phyloP scores from a whole-genome alignment of 2,797 vertebrate species.

The Acomys russatus region DNA sequence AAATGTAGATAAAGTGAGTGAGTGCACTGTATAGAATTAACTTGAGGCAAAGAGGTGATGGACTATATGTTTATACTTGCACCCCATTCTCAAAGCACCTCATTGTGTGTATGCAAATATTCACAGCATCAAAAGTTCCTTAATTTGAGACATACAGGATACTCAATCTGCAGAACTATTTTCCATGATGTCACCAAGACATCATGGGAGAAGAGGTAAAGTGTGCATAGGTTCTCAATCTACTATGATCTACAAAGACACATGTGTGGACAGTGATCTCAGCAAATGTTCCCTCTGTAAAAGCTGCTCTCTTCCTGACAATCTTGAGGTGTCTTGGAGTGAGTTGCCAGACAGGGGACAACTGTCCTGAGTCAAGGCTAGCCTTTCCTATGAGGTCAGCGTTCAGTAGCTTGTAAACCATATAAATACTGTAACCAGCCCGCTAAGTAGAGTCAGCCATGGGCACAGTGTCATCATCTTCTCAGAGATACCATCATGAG shows the following conservation, averaged over 20 bases:
- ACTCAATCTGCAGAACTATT: background rate
- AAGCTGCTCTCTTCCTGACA: background rate
- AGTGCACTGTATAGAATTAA: background rate
- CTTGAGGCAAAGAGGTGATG: background rate
- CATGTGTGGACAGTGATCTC: background rate
- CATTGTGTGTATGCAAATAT: background rate
- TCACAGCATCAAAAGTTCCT: too few relatives aligned
- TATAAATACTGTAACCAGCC: fast-evolving
- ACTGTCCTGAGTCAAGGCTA: background rate
- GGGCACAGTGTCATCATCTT: too few relatives aligned
- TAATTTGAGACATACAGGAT: background rate
- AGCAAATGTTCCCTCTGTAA: background rate
- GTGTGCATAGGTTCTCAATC: too few relatives aligned
- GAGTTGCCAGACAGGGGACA: background rate
- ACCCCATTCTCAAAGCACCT: background rate
- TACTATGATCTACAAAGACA: too few relatives aligned
- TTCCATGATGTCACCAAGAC: background rate
- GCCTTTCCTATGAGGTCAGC: background rate
- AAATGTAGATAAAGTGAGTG: background rate
- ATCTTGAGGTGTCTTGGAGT: background rate
- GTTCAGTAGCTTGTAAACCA: background rate
- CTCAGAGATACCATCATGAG: background rate
- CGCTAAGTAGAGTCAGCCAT: background rate
- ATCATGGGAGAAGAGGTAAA: background rate
- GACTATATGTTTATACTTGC: background rate